Percentiles rank a stretch among this genome's conserved stretches.
These are phyloP conservation scores for Melieria picta DNA, from an alignment of 2,888 invertebrate species.

Conservation along the genomic window DNA sequence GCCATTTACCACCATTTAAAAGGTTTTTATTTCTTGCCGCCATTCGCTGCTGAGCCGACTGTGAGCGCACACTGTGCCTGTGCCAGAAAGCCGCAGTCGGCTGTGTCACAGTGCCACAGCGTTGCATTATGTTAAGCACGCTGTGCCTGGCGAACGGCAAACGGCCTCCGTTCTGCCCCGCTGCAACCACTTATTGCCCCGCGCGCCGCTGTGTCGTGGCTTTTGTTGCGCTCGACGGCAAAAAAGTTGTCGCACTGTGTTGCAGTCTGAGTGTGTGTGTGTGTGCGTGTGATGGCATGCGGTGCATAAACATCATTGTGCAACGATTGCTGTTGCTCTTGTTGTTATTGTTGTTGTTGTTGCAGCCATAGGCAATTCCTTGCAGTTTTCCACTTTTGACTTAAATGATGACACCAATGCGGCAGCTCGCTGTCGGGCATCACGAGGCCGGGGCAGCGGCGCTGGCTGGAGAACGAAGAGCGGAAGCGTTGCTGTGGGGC, in stretches of 20 bases:
- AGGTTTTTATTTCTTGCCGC: conserved; percentile 12
- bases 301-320: conserved; percentile 21
- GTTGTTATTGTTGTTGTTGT: conserved; percentile 11
- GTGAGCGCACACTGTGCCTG: background rate
- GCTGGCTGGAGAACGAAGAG: background rate
- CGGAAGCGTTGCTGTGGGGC: background rate
- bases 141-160: background rate
- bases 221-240: conserved; percentile 2
- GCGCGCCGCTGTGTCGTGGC: background rate
- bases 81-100: no score
- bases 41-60: background rate
- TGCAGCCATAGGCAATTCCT: conserved; percentile 23
- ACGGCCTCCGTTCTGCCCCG: no score
- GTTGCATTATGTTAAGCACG: conserved; percentile 12
- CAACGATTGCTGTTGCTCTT: conserved; percentile 16
- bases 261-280: conserved; percentile 1
- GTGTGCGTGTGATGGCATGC: conserved; percentile 10
- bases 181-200: background rate
- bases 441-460: no score
- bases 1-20: conserved; percentile 29
- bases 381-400: background rate
- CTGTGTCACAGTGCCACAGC: background rate
- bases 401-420: background rate
- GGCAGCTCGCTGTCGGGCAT: no score
- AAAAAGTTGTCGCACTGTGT: background rate